Evolutionary conservation across 2,113 vertebrate genomes (phyloP), one percentile per base, ranked within the genome.

Genomic region (Cyanoliseus patagonus): DNA sequence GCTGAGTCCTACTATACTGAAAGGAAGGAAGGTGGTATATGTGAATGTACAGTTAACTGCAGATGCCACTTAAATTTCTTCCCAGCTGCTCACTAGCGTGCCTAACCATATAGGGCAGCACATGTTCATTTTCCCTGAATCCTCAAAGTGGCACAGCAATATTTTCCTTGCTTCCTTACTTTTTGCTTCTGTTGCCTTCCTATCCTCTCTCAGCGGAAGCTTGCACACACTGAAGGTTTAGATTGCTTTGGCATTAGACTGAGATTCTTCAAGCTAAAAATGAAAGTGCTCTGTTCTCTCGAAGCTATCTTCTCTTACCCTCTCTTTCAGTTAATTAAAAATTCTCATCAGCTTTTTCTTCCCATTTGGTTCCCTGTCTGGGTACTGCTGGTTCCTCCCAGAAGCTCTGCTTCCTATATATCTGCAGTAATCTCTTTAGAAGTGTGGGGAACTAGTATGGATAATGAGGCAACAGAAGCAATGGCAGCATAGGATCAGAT

Each of bases 361-460:
- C 37, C 2, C 19, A 1, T 42, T 15, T 28, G 11, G 10, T 27
- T 63, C 52, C 25, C 3, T 25, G 11, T 22, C 7, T 27, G 55
- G 25, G 25, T n/a, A 46, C 30, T 75, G 42, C 17, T 82, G 25
- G 20, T 41, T 72, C 27, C 10, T 75, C 18, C 14, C 39, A 68
- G 42, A 41, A 84, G 7, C 5, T 51, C 15, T 5, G 5, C 3
- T 0, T 61, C 55, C 46, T 20, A 41, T 6, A 6, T 10, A 39
- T 59, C 11, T 57, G 3, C 57, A 68, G 25, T 11, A 13, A 6
- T 15, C 3, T 49, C 7, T 57, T 55, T 7, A 44, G 17, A 47
- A n/a, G 2, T 1, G 1, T 8, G 5, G 1, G 1, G 5, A 91
- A 6, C 7, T 13, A 4, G 5, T 17, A 22, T 1, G 1, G 22